A percentile compares a stretch with the other conserved stretches of the same genome.
These are phyloP conservation scores for Dendrocincla fuliginosa DNA, from an alignment of 2,797 vertebrate genomes.

Conservation along the genomic window DNA sequence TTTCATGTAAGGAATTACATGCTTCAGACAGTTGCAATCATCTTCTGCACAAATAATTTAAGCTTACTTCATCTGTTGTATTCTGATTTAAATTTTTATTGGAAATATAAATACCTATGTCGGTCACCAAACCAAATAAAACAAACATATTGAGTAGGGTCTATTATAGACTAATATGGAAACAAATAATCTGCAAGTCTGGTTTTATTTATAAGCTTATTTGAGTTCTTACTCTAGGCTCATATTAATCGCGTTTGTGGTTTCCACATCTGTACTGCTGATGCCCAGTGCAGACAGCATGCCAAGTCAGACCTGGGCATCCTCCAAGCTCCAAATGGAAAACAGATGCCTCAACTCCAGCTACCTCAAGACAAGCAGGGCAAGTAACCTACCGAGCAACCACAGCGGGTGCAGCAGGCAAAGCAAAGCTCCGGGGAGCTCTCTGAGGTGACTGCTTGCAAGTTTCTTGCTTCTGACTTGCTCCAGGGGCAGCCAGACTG, in stretches of 20 bases:
- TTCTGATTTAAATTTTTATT: constrained; percentile 68
- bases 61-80: constrained; percentile 45
- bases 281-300: constrained; percentile 59
- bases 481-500: constrained; percentile 62
- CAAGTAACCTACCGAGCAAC: constrained; percentile 54
- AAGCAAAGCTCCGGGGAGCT: constrained; percentile 30
- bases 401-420: constrained; percentile 59
- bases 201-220: constrained; percentile 72
- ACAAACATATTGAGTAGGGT: constrained; percentile 70
- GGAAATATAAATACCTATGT: constrained; percentile 66
- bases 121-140: constrained; percentile 69
- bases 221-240: constrained; percentile 64
- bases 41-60: constrained; percentile 60
- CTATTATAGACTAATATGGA: constrained; percentile 69
- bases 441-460: constrained; percentile 48
- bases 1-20: constrained; percentile 59
- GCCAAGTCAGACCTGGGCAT: constrained; percentile 64
- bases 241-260: constrained; percentile 66
- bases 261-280: constrained; percentile 71
- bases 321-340: constrained; percentile 63
- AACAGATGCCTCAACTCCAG: constrained; percentile 32
- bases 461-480: constrained; percentile 59
- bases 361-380: constrained; percentile 41
- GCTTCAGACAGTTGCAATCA: constrained; percentile 55
- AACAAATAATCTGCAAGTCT: constrained; percentile 69